Base-by-base conservation (phyloP, 1,140 invertebrate genomes). In the Ganaspis sp. region DNA sequence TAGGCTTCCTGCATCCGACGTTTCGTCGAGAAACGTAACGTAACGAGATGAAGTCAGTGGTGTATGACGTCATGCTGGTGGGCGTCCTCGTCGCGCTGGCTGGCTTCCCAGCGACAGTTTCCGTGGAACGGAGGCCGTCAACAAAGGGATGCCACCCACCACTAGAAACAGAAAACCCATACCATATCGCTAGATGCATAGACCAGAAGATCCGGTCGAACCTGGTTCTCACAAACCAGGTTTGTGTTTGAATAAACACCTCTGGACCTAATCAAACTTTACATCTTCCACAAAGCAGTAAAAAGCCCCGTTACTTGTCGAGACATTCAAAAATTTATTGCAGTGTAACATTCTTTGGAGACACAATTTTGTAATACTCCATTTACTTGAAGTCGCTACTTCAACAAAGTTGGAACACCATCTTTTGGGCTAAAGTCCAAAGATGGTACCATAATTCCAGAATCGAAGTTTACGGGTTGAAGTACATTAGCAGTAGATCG, bases 31-130 rank as follows among this genome's bases (percentile, higher is more conserved):
- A 78, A 86, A 87, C 85, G 83, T 86, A 86, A 86, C 86, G 81
- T 90, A 90, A 90, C 89, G 86, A 90, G 87, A 89, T 90, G 87
- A 90, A 90, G 86, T 89, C 89, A 89, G 82, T 90, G 86, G 89
- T 84, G 89, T 90, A 89, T 88, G 89, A 91, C 89, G 90, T 90
- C 87, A 90, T 88, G 85, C 85, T 88, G 58, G 84, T 89, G 85
- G 86, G 86, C 85, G 83, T 88, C 82, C 86, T 89, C 87, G 86
- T 88, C 84, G 84, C 86, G 87, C 83, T 84, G 83, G 87, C 85
- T 87, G 81, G 75, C 85, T 89, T 90, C 88, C 88, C 88, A 87
- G 88, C 86, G 87, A 90, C 88, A 88, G 87, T 89, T 90, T 89
- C 87, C 88, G 85, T 88, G 84, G 82, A 85, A 84, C 85, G 81